Conservation (phyloP, 2,797 vertebrate species). For the Halcyon badia region DNA sequence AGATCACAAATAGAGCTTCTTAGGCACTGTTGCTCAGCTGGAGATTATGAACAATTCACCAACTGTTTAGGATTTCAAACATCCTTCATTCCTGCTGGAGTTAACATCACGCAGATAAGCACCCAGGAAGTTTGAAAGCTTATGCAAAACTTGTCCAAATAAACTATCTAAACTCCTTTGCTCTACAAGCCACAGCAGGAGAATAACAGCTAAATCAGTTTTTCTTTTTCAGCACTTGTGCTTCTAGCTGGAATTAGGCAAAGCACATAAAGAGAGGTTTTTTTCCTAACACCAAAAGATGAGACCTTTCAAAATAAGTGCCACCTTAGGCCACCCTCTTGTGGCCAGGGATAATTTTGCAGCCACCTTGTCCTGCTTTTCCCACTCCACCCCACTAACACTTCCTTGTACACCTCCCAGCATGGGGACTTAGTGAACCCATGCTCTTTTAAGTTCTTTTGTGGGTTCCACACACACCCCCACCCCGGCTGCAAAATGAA, state of each 20-base stretch:
- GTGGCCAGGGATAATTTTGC: conserved; percentile 51
- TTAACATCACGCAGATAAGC: conserved; percentile 7
- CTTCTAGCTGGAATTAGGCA: not conserved
- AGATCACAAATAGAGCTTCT: not conserved
- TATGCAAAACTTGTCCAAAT: conserved; percentile 27
- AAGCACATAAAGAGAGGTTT: not conserved
- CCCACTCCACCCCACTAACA: fast-evolving
- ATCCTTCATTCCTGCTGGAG: conserved; percentile 2
- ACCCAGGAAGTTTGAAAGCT: conserved; percentile 19
- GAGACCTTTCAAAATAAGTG: not conserved
- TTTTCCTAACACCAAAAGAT: not conserved
- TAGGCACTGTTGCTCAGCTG: not conserved
- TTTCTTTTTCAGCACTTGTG: not conserved
- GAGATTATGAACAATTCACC: conserved; percentile 29
- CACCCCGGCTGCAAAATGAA: not conserved
- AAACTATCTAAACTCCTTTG: not conserved
- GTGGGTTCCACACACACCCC: not conserved
- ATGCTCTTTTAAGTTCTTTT: not conserved
- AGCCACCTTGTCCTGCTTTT: not conserved
- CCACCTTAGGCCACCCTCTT: conserved; percentile 57
- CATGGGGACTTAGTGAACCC: fast-evolving
- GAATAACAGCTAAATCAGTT: not conserved
- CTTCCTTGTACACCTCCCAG: not conserved
- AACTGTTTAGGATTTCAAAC: not conserved
- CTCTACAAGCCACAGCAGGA: conserved; percentile 17